Evolutionary conservation across 2,113 vertebrate species (phyloP), one percentile per base, ranked within the genome.

Genomic region (Mungos mungo): DNA sequence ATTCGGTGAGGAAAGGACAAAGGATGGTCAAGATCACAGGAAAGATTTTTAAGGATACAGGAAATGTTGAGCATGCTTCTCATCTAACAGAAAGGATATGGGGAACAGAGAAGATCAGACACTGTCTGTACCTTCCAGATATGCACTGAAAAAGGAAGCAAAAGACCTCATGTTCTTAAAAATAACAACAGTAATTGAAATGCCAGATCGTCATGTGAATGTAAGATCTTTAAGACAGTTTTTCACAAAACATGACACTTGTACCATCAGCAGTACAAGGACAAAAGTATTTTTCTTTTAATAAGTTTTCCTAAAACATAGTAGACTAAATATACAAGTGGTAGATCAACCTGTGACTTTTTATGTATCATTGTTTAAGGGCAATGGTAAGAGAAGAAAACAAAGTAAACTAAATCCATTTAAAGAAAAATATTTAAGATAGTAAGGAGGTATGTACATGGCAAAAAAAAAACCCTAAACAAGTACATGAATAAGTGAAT

Each of bases 361-460:
- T 47, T 33, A 57, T 54, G 25, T 7, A 29, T 82, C 54, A 35
- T 45, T 68, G 12, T 60, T 88, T 93, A 57, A 57, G 5, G 50
- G 41, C 71, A 82, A 81, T 57, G 50, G 13, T 52, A 80, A 71
- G 93, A 84, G 60, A 68, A 71, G 31, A 90, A 57, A 90, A 87
- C 21, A 47, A 91, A 88, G 65, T 74, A 23, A 81, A 45, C 4
- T 27, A 92, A 88, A 45, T 54, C 54, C 79, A 90, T 33, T 85
- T 79, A 66, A 84, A 91, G 74, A 60, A 80, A 96, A 93, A 74
- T 12, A 65, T 35, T 41, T 88, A 84, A 72, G 57, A 76, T 66
- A 35, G 4, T 41, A 68, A 94, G 74, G 68, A 88, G 27, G 16
- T 35, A 63, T 1, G 5, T 29, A 15, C 18, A n/a, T 12, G 31